phyloP scores from a whole-genome alignment of 2,888 invertebrate genomes.

The Cyaniris semiargus region DNA sequence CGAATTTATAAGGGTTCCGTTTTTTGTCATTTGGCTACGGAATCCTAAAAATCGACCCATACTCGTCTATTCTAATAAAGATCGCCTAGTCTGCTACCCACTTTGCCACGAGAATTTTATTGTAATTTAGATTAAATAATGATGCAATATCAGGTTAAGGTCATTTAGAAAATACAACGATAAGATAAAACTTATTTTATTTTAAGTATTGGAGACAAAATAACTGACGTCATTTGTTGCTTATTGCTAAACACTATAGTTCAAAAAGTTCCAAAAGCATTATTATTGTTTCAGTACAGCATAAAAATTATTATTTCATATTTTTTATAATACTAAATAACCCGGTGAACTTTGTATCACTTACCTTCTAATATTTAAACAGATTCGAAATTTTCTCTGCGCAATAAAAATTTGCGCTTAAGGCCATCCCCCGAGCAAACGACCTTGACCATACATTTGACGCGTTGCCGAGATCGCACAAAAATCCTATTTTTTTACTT shows the following conservation, averaged over 20 bases:
- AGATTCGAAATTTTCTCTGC: too few species aligned
- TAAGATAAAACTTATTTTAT: conserved; percentile 22
- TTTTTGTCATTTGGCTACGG: too few species aligned
- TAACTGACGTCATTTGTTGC: conserved; percentile 18
- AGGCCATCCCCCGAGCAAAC: too few species aligned
- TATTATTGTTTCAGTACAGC: not conserved
- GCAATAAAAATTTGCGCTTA: not conserved
- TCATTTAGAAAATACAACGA: conserved; percentile 10
- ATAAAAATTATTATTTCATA: too few species aligned
- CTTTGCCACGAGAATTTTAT: conserved; percentile 29
- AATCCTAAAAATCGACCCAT: too few species aligned
- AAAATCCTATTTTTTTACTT: too few species aligned
- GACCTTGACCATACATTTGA: too few species aligned
- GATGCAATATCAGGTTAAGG: conserved; percentile 1
- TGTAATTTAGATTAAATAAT: not conserved
- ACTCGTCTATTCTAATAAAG: too few species aligned
- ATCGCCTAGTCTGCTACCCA: not conserved
- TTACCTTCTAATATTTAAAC: too few species aligned
- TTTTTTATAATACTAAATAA: not conserved
- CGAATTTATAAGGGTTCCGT: too few species aligned
- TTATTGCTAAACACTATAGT: not conserved
- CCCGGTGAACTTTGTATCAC: too few species aligned
- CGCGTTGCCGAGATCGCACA: too few species aligned
- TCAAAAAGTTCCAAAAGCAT: not conserved
- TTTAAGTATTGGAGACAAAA: conserved; percentile 37